Percentiles rank a stretch among this genome's conserved stretches.
Evolutionary conservation across 2,113 vertebrate genomes (phyloP).

Genomic region (Addax nasomaculatus): DNA sequence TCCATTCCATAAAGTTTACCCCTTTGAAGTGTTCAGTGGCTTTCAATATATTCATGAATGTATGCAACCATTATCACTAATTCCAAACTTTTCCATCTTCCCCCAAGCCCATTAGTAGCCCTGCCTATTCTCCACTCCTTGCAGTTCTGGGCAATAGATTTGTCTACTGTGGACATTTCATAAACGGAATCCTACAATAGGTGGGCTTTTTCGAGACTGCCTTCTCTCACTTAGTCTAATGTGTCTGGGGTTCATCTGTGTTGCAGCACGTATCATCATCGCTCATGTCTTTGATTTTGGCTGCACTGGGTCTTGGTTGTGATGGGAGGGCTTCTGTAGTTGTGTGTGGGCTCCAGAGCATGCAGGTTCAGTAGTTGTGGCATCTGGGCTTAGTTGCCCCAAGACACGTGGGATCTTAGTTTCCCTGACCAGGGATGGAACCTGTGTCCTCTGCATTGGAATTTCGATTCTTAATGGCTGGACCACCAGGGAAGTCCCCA

Average conservation of each 20-base stretch:
- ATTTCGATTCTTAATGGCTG: not conserved
- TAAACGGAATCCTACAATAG: not conserved
- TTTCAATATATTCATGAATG: not conserved
- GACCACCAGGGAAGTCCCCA: not conserved
- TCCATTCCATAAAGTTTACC: not conserved
- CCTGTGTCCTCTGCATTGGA: not conserved
- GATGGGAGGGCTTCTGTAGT: not conserved
- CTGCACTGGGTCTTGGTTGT: not conserved
- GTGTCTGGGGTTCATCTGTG: not conserved
- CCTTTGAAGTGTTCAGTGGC: not conserved
- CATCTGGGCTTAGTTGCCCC: not conserved
- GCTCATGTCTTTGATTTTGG: not conserved
- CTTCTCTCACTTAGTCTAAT: not conserved
- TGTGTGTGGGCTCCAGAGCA: not conserved
- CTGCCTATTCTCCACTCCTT: not conserved
- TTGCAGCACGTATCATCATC: accelerated
- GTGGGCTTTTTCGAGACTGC: not conserved
- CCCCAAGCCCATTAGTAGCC: not conserved
- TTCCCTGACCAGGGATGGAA: not conserved
- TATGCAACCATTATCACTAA: not conserved
- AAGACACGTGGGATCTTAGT: not conserved
- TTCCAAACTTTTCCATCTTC: not conserved
- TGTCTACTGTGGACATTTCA: not conserved
- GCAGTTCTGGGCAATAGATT: not conserved
- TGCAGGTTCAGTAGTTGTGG: not conserved